Evolutionary conservation across 2,888 invertebrate genomes (phyloP).

Genomic region (Microplitis deprimator): DNA sequence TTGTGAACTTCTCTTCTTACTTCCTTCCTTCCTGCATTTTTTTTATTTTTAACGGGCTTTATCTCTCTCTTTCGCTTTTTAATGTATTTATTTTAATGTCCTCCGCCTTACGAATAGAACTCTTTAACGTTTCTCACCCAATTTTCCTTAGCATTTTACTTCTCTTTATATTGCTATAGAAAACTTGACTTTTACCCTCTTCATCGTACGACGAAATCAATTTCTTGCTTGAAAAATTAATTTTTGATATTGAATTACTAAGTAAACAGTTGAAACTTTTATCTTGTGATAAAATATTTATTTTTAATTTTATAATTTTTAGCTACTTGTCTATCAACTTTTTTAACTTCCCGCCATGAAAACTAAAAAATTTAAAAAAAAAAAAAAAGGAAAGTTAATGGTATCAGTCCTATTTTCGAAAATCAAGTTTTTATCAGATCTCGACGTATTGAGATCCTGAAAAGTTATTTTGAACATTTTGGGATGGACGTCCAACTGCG

Average conservation of each 20-base stretch:
- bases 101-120: slow-evolving; percentile 9
- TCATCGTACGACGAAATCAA: slow-evolving; percentile 15
- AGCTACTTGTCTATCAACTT: too few species aligned
- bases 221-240: background rate
- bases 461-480: too few species aligned
- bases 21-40: slow-evolving; percentile 44
- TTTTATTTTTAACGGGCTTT: slow-evolving; percentile 14
- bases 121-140: slow-evolving; percentile 33
- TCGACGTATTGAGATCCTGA: too few species aligned
- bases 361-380: too few species aligned
- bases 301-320: background rate
- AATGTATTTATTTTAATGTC: slow-evolving; percentile 34
- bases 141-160: slow-evolving; percentile 17
- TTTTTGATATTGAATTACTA: background rate
- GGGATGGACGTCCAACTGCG: too few species aligned
- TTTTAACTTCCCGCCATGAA: too few species aligned
- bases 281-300: background rate
- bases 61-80: slow-evolving; percentile 19
- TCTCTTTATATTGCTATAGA: slow-evolving; percentile 21
- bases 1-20: slow-evolving; percentile 52
- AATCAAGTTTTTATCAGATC: too few species aligned
- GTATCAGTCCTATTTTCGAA: too few species aligned
- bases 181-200: slow-evolving; percentile 16
- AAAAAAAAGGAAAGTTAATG: too few species aligned
- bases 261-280: too few species aligned